Evolutionary conservation across 2,888 invertebrate species (phyloP).

Genomic region (Plutella xylostella): DNA sequence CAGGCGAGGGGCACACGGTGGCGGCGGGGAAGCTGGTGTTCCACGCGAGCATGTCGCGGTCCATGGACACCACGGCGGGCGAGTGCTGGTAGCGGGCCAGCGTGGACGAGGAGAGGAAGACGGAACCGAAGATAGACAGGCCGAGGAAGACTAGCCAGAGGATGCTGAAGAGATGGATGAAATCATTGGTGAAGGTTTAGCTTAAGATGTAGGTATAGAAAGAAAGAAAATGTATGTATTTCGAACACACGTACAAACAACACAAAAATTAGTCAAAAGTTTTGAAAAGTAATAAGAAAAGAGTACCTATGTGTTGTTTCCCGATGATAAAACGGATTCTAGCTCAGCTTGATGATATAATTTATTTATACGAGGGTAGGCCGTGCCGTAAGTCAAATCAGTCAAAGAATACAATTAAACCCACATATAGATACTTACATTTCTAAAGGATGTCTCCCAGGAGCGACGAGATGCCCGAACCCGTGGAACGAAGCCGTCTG

Average conservation of each 20-base stretch:
- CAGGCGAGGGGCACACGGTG: constrained; percentile 73
- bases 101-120: constrained; percentile 69
- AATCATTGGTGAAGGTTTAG: no score
- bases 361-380: no score
- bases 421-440: constrained; percentile 34
- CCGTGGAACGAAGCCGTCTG: constrained; percentile 68
- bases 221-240: no score
- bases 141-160: constrained; percentile 69
- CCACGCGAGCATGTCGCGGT: constrained; percentile 78
- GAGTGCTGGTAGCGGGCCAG: constrained; percentile 76
- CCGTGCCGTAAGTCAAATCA: no score
- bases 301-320: no score
- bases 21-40: constrained; percentile 77
- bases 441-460: constrained; percentile 54
- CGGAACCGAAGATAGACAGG: constrained; percentile 64
- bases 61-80: constrained; percentile 80
- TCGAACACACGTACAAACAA: not conserved
- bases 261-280: no score
- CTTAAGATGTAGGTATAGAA: no score
- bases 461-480: constrained; percentile 57
- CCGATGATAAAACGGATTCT: no score
- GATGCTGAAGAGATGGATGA: constrained; percentile 45
- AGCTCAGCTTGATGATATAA: no score
- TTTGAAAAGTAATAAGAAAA: no score
- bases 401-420: no score